Conservation (phyloP, 2,888 invertebrate genomes). For the Rhorus exstirpatorius region DNA sequence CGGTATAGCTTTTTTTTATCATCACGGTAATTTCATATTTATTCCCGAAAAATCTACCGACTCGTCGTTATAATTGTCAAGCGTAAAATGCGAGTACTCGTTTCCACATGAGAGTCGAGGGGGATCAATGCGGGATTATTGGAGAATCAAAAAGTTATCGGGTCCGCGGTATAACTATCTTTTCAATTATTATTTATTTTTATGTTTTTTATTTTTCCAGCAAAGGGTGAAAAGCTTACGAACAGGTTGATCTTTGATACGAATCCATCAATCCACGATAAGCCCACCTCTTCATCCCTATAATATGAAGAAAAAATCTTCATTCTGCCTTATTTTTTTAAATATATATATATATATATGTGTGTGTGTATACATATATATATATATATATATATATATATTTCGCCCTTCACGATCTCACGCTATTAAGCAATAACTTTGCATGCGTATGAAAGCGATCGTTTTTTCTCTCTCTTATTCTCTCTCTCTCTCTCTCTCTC, state of each 20-base stretch:
- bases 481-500: neutral
- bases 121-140: too few relatives aligned
- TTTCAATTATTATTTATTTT: neutral
- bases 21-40: neutral
- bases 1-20: neutral
- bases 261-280: neutral
- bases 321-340: neutral
- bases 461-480: slow-evolving; percentile 20
- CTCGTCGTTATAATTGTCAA: too few relatives aligned
- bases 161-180: too few relatives aligned
- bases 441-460: neutral
- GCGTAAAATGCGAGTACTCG: too few relatives aligned
- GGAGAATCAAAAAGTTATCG: too few relatives aligned
- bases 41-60: too few relatives aligned
- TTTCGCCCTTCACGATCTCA: neutral
- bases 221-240: neutral
- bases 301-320: slow-evolving; percentile 2
- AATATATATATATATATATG: neutral
- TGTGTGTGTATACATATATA: too few relatives aligned
- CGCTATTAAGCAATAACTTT: slow-evolving; percentile 30
- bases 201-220: too few relatives aligned
- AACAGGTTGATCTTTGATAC: neutral
- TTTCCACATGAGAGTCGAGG: too few relatives aligned
- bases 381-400: neutral
- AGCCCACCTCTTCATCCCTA: neutral